Evolutionary conservation across 2,888 invertebrate genomes (phyloP).

Genomic region (Gonocerus acuteangulatus): DNA sequence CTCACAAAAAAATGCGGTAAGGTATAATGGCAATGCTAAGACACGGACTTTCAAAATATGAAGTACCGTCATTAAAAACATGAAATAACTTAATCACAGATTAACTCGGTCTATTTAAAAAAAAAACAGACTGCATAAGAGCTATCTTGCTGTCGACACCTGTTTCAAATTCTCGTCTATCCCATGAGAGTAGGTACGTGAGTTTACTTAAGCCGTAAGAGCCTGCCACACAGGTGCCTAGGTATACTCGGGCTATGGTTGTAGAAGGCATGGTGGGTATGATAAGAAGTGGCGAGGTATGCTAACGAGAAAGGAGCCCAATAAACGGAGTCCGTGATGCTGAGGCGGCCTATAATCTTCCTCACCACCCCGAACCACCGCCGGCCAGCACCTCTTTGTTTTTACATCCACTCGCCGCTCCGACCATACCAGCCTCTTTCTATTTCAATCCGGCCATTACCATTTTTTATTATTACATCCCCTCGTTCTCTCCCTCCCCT

Average conservation of each 20-base stretch:
- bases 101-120: too few relatives aligned
- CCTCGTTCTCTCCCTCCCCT: neutral
- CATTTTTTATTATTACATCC: slow-evolving; percentile 8
- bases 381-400: slow-evolving; percentile 9
- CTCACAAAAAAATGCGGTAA: too few relatives aligned
- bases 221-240: too few relatives aligned
- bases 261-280: neutral
- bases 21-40: too few relatives aligned
- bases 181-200: too few relatives aligned
- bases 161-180: too few relatives aligned
- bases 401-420: neutral
- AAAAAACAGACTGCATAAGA: too few relatives aligned
- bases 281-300: slow-evolving; percentile 8
- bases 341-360: slow-evolving; percentile 14
- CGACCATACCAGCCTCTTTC: slow-evolving; percentile 1
- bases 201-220: too few relatives aligned
- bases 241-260: neutral
- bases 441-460: neutral
- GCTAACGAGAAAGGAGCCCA: slow-evolving; percentile 18
- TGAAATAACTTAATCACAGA: too few relatives aligned
- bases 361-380: neutral
- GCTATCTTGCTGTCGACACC: too few relatives aligned
- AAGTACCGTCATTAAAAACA: too few relatives aligned
- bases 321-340: slow-evolving; percentile 16
- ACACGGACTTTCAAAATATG: too few relatives aligned